Conservation (phyloP, 2,797 vertebrate genomes). For the Strix occidentalis region DNA sequence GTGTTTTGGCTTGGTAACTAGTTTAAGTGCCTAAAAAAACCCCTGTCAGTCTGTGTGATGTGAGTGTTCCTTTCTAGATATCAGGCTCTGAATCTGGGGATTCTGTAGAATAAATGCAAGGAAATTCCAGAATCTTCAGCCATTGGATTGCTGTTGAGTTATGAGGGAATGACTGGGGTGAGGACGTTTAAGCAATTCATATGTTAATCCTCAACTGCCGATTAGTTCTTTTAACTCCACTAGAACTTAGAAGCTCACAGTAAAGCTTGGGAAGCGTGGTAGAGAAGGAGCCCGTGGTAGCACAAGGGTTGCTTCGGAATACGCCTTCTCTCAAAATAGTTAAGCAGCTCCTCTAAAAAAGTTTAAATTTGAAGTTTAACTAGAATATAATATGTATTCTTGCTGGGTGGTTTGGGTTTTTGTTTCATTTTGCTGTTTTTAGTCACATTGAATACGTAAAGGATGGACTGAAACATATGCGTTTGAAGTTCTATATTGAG, state of each 20-base stretch:
- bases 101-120: neutral
- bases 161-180: neutral
- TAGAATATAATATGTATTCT: neutral
- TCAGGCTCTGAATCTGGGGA: rapidly evolving
- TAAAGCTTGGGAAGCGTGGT: neutral
- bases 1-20: neutral
- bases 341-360: neutral
- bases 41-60: neutral
- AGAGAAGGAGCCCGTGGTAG: neutral
- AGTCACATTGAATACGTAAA: slow-evolving; percentile 89
- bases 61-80: neutral
- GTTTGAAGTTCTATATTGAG: slow-evolving; percentile 94
- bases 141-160: neutral
- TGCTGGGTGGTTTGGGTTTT: neutral
- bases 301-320: neutral
- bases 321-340: neutral
- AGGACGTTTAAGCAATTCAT: neutral
- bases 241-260: neutral
- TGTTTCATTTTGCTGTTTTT: neutral
- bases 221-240: neutral
- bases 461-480: slow-evolving; percentile 87
- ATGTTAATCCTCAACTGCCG: neutral
- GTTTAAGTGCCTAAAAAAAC: neutral
- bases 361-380: neutral
- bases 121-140: neutral